phyloP scores from a whole-genome alignment of 2,888 invertebrate genomes.

The Gerosis bhagava region DNA sequence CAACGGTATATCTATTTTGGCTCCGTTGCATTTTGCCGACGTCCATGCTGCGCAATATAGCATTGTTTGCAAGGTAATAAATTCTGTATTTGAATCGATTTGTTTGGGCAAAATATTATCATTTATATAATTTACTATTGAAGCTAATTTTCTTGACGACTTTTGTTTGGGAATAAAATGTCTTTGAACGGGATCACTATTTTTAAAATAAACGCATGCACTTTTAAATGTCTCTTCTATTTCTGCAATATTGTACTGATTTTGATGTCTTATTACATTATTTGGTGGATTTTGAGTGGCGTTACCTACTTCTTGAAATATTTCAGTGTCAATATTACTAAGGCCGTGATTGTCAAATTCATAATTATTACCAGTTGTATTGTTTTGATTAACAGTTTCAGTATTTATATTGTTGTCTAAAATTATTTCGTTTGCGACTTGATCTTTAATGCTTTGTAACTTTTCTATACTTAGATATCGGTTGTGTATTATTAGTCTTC shows the following conservation, averaged over 20 bases:
- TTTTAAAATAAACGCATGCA: neutral
- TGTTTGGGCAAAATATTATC: constrained; percentile 7
- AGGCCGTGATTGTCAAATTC: too few relatives aligned
- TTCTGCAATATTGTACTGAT: too few relatives aligned
- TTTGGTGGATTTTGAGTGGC: neutral
- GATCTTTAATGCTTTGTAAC: neutral
- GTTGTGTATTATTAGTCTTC: constrained; percentile 25
- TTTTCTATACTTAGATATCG: constrained; percentile 11
- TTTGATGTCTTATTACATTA: too few relatives aligned
- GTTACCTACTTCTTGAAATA: neutral
- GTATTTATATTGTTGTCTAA: too few relatives aligned
- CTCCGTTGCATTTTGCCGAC: constrained; percentile 7
- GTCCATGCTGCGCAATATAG: constrained; percentile 19
- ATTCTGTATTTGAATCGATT: constrained; percentile 5
- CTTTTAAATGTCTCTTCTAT: neutral
- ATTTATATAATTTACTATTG: constrained; percentile 11
- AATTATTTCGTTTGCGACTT: neutral
- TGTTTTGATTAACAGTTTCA: too few relatives aligned
- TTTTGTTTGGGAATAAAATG: constrained; percentile 19
- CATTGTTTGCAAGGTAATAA: constrained; percentile 8
- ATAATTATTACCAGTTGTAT: too few relatives aligned
- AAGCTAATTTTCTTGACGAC: constrained; percentile 6
- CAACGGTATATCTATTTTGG: neutral
- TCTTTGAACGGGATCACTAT: constrained; percentile 6
- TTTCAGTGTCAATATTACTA: too few relatives aligned